Evolutionary conservation across 2,797 vertebrate species (phyloP).

Genomic region (Naso thynnoides): DNA sequence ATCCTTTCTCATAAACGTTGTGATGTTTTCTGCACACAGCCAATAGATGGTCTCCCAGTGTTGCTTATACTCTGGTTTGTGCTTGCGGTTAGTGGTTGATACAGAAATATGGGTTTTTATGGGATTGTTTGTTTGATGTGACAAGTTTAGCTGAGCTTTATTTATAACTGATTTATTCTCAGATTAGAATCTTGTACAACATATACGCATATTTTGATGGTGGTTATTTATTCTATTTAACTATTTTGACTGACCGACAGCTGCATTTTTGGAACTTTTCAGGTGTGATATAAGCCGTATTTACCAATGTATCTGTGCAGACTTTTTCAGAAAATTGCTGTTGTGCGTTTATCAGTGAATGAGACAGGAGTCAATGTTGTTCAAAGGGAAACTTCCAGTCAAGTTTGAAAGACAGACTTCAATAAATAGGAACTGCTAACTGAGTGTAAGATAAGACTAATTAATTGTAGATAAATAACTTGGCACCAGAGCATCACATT

Average conservation of each 20-base stretch:
- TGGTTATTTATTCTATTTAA: not conserved
- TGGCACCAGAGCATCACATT: not conserved
- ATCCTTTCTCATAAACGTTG: not conserved
- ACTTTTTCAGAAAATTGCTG: not conserved
- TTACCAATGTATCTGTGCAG: not conserved
- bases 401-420: not conserved
- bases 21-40: not conserved
- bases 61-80: not conserved
- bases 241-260: not conserved
- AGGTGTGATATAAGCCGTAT: not conserved
- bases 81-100: not conserved
- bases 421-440: not conserved
- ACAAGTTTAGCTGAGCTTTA: not conserved
- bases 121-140: not conserved
- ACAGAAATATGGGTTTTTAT: not conserved
- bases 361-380: not conserved
- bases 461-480: not conserved
- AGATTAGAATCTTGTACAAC: not conserved
- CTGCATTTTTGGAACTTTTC: slow-evolving; percentile 4
- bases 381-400: not conserved
- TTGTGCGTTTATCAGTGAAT: not conserved
- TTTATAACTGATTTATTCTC: not conserved
- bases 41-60: not conserved
- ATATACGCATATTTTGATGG: not conserved
- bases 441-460: not conserved